phyloP scores from a whole-genome alignment of 30 jellyfish, hydroid and myxozoan genomes.

The Aurelia sp. region DNA sequence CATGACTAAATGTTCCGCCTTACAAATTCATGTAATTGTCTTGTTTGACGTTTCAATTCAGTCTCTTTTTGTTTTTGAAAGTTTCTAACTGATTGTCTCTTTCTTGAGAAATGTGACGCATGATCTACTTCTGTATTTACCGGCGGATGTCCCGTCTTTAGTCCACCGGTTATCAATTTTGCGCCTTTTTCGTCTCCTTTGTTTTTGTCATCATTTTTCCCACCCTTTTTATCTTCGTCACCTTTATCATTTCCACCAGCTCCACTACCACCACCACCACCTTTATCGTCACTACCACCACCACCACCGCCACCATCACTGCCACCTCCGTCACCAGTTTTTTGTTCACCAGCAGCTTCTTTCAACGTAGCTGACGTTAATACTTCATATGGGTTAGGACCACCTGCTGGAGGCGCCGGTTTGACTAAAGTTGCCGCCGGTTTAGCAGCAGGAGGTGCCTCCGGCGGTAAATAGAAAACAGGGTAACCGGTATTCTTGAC shows the following conservation, averaged over 20 bases:
- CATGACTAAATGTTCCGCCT: slow-evolving; percentile 4
- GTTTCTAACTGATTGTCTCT: background rate
- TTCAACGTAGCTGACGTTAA: slow-evolving; percentile 68
- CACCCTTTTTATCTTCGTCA: slow-evolving; percentile 9
- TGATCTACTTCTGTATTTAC: slow-evolving; percentile 63
- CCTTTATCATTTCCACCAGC: slow-evolving; percentile 29
- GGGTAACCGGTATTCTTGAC: slow-evolving; percentile 73
- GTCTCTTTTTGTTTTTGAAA: background rate
- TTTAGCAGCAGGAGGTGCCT: slow-evolving; percentile 47
- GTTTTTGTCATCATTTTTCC: slow-evolving; percentile 6
- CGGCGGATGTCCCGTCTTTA: slow-evolving; percentile 34
- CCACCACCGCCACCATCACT: slow-evolving; percentile 53
- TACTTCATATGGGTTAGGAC: slow-evolving; percentile 85
- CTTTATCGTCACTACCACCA: slow-evolving; percentile 15
- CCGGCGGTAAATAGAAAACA: slow-evolving; percentile 65
- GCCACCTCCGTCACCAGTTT: slow-evolving; percentile 37
- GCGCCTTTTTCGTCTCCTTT: slow-evolving; percentile 13
- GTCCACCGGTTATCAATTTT: slow-evolving; percentile 19
- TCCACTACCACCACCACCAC: slow-evolving; percentile 33
- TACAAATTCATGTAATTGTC: background rate
- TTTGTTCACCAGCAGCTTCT: slow-evolving; percentile 55
- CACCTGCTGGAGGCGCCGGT: slow-evolving; percentile 84
- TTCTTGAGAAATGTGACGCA: slow-evolving; percentile 44
- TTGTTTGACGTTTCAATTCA: background rate
- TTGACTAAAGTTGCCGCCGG: slow-evolving; percentile 66